Evolutionary conservation across 2,888 invertebrate species (phyloP).

Genomic region (Endomychus coccineus): DNA sequence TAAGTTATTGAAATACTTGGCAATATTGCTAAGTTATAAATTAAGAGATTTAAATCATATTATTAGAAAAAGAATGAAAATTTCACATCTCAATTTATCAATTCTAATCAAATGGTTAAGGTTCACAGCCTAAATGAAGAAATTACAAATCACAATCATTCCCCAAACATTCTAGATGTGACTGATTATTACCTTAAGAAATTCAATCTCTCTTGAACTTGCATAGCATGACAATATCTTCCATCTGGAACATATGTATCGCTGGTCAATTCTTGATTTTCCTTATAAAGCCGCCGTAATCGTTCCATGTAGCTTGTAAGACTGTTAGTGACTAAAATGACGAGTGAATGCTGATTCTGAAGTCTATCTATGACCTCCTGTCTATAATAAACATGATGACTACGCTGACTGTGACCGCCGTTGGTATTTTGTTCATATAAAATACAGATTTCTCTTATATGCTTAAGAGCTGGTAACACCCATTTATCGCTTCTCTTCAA

Average conservation of each 20-base stretch:
- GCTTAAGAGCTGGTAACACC: slow-evolving; percentile 91
- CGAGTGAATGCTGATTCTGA: slow-evolving; percentile 86
- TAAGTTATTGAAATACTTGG: too few relatives aligned
- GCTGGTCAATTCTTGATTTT: slow-evolving; percentile 71
- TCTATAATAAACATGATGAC: slow-evolving; percentile 53
- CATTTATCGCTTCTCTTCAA: slow-evolving; percentile 79
- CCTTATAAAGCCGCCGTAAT: slow-evolving; percentile 61
- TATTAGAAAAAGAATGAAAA: too few relatives aligned
- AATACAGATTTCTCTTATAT: slow-evolving; percentile 92
- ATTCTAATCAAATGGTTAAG: too few relatives aligned
- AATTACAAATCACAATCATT: too few relatives aligned
- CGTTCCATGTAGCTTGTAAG: slow-evolving; percentile 85
- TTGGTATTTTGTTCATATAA: slow-evolving; percentile 82
- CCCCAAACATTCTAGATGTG: slow-evolving; percentile 3
- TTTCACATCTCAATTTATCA: too few relatives aligned
- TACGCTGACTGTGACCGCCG: slow-evolving; percentile 46
- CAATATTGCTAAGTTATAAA: too few relatives aligned
- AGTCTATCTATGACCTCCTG: slow-evolving; percentile 68
- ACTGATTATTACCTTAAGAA: slow-evolving; percentile 63
- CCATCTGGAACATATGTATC: slow-evolving; percentile 74
- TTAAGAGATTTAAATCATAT: too few relatives aligned
- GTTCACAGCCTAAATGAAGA: too few relatives aligned
- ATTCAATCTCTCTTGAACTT: slow-evolving; percentile 89
- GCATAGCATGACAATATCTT: slow-evolving; percentile 83
- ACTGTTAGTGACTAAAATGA: slow-evolving; percentile 89